A percentile compares a stretch with the other conserved stretches of the same genome.
Evolutionary conservation across 2,888 invertebrate genomes (phyloP).

Genomic region (Incurvaria masculella): DNA sequence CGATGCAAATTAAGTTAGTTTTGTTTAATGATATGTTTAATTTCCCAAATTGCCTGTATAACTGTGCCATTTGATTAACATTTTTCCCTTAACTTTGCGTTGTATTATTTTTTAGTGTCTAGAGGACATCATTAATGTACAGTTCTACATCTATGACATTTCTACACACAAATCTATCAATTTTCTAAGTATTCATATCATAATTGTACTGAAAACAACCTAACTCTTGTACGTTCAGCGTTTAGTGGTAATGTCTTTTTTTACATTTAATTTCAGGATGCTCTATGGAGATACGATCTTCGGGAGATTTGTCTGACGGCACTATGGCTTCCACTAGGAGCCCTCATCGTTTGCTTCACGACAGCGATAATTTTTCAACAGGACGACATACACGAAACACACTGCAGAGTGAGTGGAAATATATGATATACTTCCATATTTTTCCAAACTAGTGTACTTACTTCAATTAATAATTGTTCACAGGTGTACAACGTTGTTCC

Average conservation of each 20-base stretch:
- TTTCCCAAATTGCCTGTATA: too few species aligned
- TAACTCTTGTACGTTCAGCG: not conserved
- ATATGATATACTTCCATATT: not conserved
- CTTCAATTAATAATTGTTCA: conserved; percentile 19
- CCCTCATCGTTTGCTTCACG: conserved; percentile 83
- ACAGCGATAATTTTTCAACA: conserved; percentile 88
- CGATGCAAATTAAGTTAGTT: too few species aligned
- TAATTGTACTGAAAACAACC: too few species aligned
- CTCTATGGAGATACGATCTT: conserved; percentile 72
- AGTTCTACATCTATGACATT: too few species aligned
- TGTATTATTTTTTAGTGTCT: too few species aligned
- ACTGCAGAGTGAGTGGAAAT: conserved; percentile 76
- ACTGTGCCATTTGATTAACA: too few species aligned
- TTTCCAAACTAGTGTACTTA: not conserved
- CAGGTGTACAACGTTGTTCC: conserved; percentile 94
- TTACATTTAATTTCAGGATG: conserved; percentile 35
- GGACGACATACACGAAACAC: conserved; percentile 93
- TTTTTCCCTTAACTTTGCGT: too few species aligned
- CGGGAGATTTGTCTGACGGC: conserved; percentile 79
- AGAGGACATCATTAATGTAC: too few species aligned
- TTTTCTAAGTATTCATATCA: too few species aligned
- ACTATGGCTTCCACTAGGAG: conserved; percentile 79
- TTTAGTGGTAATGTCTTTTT: not conserved
- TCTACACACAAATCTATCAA: too few species aligned
- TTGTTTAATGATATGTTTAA: too few species aligned